Evolutionary conservation across 2,888 invertebrate species (phyloP).

Genomic region (Pseudococcus jackbeardsleyi): DNA sequence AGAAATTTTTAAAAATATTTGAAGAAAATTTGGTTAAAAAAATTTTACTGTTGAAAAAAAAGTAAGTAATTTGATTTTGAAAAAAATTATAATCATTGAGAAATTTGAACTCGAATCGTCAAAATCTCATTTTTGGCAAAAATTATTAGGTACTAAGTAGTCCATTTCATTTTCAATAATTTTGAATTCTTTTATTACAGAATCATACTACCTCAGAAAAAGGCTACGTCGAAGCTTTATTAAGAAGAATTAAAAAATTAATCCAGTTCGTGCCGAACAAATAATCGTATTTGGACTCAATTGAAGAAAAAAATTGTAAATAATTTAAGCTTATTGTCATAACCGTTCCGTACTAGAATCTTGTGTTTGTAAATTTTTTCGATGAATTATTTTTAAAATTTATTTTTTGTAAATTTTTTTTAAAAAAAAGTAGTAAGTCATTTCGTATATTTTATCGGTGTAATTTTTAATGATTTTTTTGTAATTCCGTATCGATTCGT

Average conservation of each 20-base stretch:
- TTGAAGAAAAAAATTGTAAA: too few relatives aligned
- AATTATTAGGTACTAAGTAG: too few relatives aligned
- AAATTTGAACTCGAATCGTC: too few relatives aligned
- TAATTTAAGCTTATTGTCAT: too few relatives aligned
- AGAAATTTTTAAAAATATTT: too few relatives aligned
- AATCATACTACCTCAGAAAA: slow-evolving; percentile 74
- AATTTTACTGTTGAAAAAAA: too few relatives aligned
- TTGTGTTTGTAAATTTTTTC: not conserved
- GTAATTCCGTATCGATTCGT: not conserved
- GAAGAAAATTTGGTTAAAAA: too few relatives aligned
- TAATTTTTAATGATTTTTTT: slow-evolving; percentile 12
- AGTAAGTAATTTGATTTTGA: too few relatives aligned
- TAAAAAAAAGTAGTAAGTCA: not conserved
- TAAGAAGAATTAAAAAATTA: slow-evolving; percentile 84
- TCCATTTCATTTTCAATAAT: not conserved
- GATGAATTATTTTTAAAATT: not conserved
- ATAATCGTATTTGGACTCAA: not conserved
- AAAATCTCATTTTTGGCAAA: too few relatives aligned
- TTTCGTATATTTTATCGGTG: not conserved
- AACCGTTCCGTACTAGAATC: not conserved
- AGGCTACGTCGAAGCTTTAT: slow-evolving; percentile 79
- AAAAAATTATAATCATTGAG: too few relatives aligned
- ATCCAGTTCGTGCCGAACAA: slow-evolving; percentile 79
- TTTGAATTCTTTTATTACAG: slow-evolving; percentile 70
- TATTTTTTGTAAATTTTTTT: not conserved